Base-by-base conservation (phyloP, 2,797 vertebrate genomes). In the Chelonia mydas region DNA sequence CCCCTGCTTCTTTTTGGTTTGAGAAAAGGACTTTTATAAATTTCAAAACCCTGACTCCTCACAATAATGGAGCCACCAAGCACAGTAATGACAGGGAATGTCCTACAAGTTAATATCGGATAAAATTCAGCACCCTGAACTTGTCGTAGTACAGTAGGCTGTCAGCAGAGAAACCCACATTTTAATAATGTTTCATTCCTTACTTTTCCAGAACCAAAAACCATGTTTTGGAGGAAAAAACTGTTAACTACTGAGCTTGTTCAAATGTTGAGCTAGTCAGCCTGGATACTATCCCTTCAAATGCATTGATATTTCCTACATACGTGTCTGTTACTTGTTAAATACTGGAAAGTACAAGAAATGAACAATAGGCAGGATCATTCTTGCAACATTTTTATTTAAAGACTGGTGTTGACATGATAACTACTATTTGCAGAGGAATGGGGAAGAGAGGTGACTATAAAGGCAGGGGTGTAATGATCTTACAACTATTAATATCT, bases 401-500 rank as follows among this genome's bases (percentile, higher is more conserved):
- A 59, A 90, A 89, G 68, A 59, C 28, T 78, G 21, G 53, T 78
- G 47, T 37, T 31, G 47, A 41, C 11, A 54, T 87, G 61, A 83
- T 84, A 82, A 91, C 91, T 72, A 81, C 86, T 93, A 0, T 89
- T 90, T 86, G 51, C 4, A 3, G 68, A 90, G 19, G 47, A 91
- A 45, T 21, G 37, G 50, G 53, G 23, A 19, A 51, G 47, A 81
- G 59, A 84, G 37, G 41, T 68, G 86, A 89, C 33, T 51, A 53
- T 90, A 72, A 68, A 88, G 89, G 49, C 0, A 1, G 81, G 87
- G 27, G 51, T 91, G 57, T 90, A 74, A 81, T 90, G 80, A 82
- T 91, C 47, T 90, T 74, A 11, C 28, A 87, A 33, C 45, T 96
- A 31, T 79, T 96, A 84, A 84, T 33, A 90, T 87, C 91, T 93